Percentiles rank a stretch among this genome's conserved stretches.
phyloP scores from a whole-genome alignment of 2,797 vertebrate species.

The Cuculus canorus region DNA sequence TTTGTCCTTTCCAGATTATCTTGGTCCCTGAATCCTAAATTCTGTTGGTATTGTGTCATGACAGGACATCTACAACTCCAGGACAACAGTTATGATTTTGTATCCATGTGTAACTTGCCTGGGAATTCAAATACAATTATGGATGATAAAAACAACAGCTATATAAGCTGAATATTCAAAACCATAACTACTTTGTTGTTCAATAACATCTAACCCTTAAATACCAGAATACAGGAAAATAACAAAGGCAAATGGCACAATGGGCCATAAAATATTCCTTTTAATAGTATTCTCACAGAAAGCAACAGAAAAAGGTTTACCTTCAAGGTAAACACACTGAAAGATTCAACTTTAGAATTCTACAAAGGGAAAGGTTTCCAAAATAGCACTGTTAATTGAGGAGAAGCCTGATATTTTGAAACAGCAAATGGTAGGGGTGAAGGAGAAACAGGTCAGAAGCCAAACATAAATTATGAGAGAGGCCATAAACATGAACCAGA shows the following conservation, averaged over 20 bases:
- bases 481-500: constrained; percentile 51
- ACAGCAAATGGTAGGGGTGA: constrained; percentile 1
- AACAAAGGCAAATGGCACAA: background rate
- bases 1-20: background rate
- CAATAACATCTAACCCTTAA: background rate
- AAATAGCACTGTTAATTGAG: constrained; percentile 3
- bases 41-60: background rate
- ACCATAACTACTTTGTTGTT: background rate
- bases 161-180: background rate
- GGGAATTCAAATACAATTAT: background rate
- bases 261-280: background rate
- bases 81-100: background rate
- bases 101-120: background rate
- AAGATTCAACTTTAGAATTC: background rate
- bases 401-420: constrained; percentile 44
- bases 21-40: background rate
- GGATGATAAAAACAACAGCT: background rate
- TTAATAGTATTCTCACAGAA: background rate
- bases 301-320: background rate
- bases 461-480: constrained; percentile 55
- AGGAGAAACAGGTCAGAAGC: constrained; percentile 57
- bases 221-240: background rate
- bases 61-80: background rate
- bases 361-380: background rate
- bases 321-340: background rate